These are phyloP conservation scores for Noctua comes DNA, from an alignment of 2,888 invertebrate genomes.

Conservation along the genomic window DNA sequence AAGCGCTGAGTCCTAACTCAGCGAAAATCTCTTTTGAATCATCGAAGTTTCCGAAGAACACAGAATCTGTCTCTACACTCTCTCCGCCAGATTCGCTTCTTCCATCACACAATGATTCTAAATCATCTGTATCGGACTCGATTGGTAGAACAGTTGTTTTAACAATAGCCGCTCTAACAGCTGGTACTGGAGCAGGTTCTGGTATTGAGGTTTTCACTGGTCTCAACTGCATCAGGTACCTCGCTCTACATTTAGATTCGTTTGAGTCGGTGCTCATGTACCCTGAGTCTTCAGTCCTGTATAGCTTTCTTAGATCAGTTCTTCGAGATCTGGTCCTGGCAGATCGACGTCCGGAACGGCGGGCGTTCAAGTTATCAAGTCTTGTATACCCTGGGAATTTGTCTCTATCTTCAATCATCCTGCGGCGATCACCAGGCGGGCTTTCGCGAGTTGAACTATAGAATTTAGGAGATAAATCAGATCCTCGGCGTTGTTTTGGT, in stretches of 20 bases:
- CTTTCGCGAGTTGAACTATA: slow-evolving; percentile 75
- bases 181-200: slow-evolving; percentile 72
- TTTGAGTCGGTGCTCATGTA: slow-evolving; percentile 96
- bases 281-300: slow-evolving; percentile 93
- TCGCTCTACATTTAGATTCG: slow-evolving; percentile 89
- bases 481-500: slow-evolving; percentile 80
- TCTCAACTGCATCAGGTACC: slow-evolving; percentile 85
- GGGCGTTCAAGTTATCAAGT: slow-evolving; percentile 80
- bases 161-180: slow-evolving; percentile 68
- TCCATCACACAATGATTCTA: slow-evolving; percentile 94
- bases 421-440: slow-evolving; percentile 80
- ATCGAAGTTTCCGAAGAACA: slow-evolving; percentile 94
- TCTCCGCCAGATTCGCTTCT: slow-evolving; percentile 96
- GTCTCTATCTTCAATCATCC: slow-evolving; percentile 83
- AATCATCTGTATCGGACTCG: slow-evolving; percentile 92
- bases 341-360: slow-evolving; percentile 84
- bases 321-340: slow-evolving; percentile 84
- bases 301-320: slow-evolving; percentile 84
- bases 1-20: slow-evolving; percentile 80
- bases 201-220: slow-evolving; percentile 76
- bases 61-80: slow-evolving; percentile 96
- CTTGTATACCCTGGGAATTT: slow-evolving; percentile 79
- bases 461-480: slow-evolving; percentile 78
- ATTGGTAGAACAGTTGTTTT: slow-evolving; percentile 80
- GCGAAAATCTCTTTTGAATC: slow-evolving; percentile 85